Evolutionary conservation across 1,140 invertebrate species (phyloP).

Genomic region (Lepidostoma basale): DNA sequence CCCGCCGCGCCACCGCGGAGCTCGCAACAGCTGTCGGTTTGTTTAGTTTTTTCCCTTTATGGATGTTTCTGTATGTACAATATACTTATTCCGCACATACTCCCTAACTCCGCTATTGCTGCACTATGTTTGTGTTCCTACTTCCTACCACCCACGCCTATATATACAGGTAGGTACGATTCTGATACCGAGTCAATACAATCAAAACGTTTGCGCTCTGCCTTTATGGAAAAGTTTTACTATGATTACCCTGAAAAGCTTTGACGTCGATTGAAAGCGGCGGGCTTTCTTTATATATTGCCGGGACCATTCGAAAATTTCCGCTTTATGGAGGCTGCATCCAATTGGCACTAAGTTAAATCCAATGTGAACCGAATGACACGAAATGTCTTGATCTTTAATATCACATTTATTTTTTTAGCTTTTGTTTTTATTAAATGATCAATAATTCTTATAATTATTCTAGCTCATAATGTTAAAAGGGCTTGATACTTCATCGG

Average conservation of each 20-base stretch:
- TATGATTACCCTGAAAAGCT: background rate
- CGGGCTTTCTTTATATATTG: background rate
- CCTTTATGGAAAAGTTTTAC: background rate
- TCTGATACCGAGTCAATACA: background rate
- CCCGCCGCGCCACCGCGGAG: background rate
- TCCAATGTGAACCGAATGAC: no score
- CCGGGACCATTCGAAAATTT: background rate
- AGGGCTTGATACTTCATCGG: no score
- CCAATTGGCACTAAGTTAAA: background rate
- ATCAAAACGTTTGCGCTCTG: background rate
- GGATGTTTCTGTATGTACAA: no score
- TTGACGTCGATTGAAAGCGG: background rate
- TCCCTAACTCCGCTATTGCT: no score
- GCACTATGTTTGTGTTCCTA: background rate
- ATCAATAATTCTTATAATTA: no score
- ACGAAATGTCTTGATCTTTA: background rate
- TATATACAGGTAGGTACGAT: background rate
- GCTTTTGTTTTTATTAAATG: no score
- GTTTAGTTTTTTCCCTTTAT: constrained; percentile 9
- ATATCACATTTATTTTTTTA: background rate
- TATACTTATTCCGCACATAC: background rate
- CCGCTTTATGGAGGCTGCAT: background rate
- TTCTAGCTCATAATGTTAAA: no score
- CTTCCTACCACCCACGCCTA: no score
- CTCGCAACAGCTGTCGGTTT: constrained; percentile 8